phyloP scores from a whole-genome alignment of 2,797 vertebrate genomes.

The Micromesistius poutassou region DNA sequence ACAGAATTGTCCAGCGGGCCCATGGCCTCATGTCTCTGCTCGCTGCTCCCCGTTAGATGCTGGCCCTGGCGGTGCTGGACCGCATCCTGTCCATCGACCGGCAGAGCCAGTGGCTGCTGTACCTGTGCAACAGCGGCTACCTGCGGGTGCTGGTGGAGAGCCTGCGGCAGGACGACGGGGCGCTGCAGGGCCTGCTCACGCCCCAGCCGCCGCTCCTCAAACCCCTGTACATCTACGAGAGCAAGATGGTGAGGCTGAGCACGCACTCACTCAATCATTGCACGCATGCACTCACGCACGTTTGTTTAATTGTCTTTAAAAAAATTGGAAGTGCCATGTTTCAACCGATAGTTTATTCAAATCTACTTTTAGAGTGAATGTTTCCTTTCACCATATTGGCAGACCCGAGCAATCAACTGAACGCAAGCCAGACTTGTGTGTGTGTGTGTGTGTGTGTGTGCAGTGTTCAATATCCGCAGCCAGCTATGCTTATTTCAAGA shows the following conservation, averaged over 20 bases:
- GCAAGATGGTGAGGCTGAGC: conserved; percentile 87
- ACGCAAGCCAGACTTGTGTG: too few relatives aligned
- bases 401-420: too few relatives aligned
- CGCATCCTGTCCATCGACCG: conserved; percentile 91
- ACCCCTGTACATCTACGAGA: conserved; percentile 93
- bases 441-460: background rate
- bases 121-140: conserved; percentile 93
- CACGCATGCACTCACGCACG: too few relatives aligned
- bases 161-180: conserved; percentile 84
- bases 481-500: too few relatives aligned
- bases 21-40: background rate
- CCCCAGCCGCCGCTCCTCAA: conserved; percentile 94
- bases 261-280: background rate
- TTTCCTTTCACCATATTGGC: too few relatives aligned
- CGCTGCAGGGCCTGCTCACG: conserved; percentile 86
- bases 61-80: conserved; percentile 92
- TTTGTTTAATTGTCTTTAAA: too few relatives aligned
- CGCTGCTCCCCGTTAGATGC: conserved; percentile 76
- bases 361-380: too few relatives aligned
- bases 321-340: too few relatives aligned
- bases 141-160: conserved; percentile 94
- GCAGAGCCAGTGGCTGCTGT: conserved; percentile 92
- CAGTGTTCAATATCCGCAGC: too few relatives aligned
- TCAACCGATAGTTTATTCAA: too few relatives aligned
- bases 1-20: background rate